These are phyloP conservation scores for Nomia melanderi DNA, from an alignment of 1,140 invertebrate genomes.

Conservation along the genomic window DNA sequence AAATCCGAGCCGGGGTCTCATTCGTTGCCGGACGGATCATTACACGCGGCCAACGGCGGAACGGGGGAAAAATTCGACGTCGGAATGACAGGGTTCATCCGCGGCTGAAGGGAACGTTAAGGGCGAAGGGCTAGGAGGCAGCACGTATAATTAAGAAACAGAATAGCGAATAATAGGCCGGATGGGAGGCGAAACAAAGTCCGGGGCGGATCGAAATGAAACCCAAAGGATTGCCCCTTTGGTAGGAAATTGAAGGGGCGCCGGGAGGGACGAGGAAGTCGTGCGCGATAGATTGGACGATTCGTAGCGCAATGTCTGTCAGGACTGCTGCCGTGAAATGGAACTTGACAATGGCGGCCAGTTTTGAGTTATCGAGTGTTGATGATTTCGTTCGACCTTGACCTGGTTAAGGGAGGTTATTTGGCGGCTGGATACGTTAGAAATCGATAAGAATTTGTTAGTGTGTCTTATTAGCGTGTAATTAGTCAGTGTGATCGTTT, in stretches of 20 bases:
- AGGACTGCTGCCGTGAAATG: too few species aligned
- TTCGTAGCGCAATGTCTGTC: background rate
- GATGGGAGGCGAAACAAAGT: slow-evolving; percentile 1
- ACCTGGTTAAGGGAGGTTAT: background rate
- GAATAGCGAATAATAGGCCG: slow-evolving; percentile 26
- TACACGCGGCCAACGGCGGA: background rate
- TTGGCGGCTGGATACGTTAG: too few species aligned
- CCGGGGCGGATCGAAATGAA: background rate
- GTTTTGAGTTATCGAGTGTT: background rate
- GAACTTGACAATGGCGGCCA: background rate
- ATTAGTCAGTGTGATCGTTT: too few species aligned
- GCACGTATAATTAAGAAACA: slow-evolving; percentile 19
- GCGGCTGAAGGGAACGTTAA: background rate
- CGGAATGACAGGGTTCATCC: background rate
- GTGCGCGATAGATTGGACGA: background rate
- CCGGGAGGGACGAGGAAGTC: too few species aligned
- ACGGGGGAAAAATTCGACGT: slow-evolving; percentile 14
- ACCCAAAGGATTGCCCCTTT: background rate
- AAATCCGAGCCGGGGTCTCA: slow-evolving; percentile 35
- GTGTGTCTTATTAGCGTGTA: too few species aligned
- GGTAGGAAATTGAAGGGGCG: slow-evolving; percentile 5
- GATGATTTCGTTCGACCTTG: too few species aligned
- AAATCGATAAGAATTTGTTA: too few species aligned
- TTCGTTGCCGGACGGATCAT: slow-evolving; percentile 3
- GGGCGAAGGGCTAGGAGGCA: background rate